Conservation (phyloP, 1,140 invertebrate species). For the Zaprionus camerounensis region DNA sequence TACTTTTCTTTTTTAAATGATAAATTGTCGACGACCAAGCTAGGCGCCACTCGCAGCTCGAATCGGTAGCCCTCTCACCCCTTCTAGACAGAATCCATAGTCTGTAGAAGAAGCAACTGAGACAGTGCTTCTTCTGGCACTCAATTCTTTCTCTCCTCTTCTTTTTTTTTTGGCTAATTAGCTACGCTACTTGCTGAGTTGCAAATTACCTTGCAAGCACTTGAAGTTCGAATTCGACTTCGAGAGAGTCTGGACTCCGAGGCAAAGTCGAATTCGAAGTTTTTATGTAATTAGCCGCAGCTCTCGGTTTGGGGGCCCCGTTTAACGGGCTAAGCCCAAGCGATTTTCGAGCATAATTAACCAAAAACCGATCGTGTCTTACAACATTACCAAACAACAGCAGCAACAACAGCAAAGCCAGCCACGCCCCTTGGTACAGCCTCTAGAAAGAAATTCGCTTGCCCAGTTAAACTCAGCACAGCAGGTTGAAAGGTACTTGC, state of each 20-base stretch:
- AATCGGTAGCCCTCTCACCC: constrained; percentile 4
- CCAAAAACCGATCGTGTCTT: constrained; percentile 76
- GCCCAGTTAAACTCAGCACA: not conserved
- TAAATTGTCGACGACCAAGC: constrained; percentile 35
- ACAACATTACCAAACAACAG: constrained; percentile 33
- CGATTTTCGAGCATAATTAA: constrained; percentile 65
- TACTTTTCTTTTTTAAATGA: constrained; percentile 59
- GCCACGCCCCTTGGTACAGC: constrained; percentile 2
- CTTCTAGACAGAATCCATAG: constrained; percentile 40
- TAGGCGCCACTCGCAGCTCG: constrained; percentile 67
- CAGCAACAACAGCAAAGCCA: constrained; percentile 6
- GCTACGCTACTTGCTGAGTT: constrained; percentile 45
- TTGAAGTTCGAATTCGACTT: constrained; percentile 43
- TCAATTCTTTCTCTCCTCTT: constrained; percentile 24
- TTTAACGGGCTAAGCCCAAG: constrained; percentile 33
- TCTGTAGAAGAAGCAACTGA: constrained; percentile 10
- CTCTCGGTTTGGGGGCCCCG: constrained; percentile 43
- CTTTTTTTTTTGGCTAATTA: constrained; percentile 37
- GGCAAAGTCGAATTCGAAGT: constrained; percentile 40
- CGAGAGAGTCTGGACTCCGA: constrained; percentile 12
- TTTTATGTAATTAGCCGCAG: constrained; percentile 74
- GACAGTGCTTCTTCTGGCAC: constrained; percentile 11
- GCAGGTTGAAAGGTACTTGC: constrained; percentile 1
- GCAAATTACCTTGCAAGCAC: constrained; percentile 42
- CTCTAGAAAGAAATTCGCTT: constrained; percentile 34